phyloP scores from a whole-genome alignment of 2,797 vertebrate species.

The Gorsachius magnificus region DNA sequence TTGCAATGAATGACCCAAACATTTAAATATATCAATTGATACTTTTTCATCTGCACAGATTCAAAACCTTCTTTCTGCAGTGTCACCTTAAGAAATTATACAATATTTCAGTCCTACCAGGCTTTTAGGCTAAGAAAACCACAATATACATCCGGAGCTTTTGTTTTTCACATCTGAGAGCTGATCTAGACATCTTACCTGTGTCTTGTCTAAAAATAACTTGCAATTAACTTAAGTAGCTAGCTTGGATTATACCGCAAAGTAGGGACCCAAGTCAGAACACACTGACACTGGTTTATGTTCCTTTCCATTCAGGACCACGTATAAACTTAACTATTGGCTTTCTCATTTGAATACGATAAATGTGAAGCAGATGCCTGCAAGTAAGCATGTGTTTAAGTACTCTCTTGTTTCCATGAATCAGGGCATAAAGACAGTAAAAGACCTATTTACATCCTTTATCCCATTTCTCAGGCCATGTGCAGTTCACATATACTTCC shows the following conservation, averaged over 20 bases:
- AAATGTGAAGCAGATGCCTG: slow-evolving; percentile 24
- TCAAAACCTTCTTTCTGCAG: not conserved
- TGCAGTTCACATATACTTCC: slow-evolving; percentile 29
- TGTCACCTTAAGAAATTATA: not conserved
- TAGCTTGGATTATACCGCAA: not conserved
- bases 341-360: slow-evolving; percentile 30
- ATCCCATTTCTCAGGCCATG: slow-evolving; percentile 4
- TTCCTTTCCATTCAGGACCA: not conserved
- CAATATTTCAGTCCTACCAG: not conserved
- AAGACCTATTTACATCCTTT: slow-evolving; percentile 33
- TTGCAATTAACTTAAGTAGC: not conserved
- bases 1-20: not conserved
- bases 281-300: not conserved
- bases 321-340: slow-evolving; percentile 9
- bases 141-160: not conserved
- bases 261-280: not conserved
- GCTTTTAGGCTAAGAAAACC: not conserved
- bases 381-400: slow-evolving; percentile 37
- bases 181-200: not conserved
- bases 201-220: not conserved
- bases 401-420: slow-evolving; percentile 46
- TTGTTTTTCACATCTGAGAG: not conserved
- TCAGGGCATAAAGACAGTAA: slow-evolving; percentile 39
- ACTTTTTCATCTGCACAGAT: not conserved
- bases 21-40: not conserved